phyloP scores from a whole-genome alignment of 2,797 vertebrate species.

The Nyctalus aviator region DNA sequence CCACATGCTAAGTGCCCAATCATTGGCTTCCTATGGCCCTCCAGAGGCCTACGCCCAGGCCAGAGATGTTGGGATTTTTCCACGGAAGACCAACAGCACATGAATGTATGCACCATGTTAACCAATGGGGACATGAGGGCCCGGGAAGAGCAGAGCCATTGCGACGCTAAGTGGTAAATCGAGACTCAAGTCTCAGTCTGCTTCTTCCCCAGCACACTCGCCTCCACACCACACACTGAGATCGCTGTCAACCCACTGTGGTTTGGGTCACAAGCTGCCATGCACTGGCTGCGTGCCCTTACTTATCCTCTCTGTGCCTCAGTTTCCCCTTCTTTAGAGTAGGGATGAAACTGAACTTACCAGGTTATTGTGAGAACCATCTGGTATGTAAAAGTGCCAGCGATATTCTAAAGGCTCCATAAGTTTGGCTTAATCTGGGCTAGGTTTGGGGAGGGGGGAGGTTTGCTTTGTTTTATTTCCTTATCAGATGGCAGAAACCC shows the following conservation, averaged over 20 bases:
- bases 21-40: background rate
- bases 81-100: background rate
- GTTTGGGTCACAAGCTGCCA: background rate
- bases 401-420: background rate
- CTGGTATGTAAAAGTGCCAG: background rate
- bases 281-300: background rate
- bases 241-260: no score
- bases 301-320: background rate
- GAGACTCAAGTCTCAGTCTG: background rate
- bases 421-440: background rate
- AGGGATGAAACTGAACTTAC: background rate
- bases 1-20: background rate
- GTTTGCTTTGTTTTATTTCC: background rate
- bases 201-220: background rate
- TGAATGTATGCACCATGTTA: background rate
- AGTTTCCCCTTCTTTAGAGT: background rate
- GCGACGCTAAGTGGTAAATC: background rate
- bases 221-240: background rate
- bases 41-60: background rate
- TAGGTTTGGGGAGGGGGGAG: background rate
- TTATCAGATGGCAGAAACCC: background rate
- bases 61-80: background rate
- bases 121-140: background rate
- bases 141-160: background rate
- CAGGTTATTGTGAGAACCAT: background rate